Evolutionary conservation across 2,888 invertebrate species (phyloP).

Genomic region (Myopa tessellatipennis): DNA sequence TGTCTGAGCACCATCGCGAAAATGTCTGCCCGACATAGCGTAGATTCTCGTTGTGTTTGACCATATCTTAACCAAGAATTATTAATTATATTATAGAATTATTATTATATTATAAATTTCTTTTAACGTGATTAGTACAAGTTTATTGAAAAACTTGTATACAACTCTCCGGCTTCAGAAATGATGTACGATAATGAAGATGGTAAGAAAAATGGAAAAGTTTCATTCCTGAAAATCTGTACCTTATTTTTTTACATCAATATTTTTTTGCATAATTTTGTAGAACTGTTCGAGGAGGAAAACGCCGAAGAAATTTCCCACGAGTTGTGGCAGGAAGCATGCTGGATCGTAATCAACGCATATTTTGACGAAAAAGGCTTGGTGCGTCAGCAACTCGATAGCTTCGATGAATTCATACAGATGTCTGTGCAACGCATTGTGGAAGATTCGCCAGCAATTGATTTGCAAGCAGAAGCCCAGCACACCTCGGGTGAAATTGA

Average conservation of each 20-base stretch:
- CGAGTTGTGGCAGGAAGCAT: slow-evolving; percentile 99
- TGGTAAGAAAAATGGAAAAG: slow-evolving; percentile 59
- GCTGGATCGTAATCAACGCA: slow-evolving; percentile 99
- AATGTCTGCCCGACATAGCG: too few relatives aligned
- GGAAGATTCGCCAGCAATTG: slow-evolving; percentile 98
- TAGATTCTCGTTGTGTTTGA: too few relatives aligned
- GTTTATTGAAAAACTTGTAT: neutral
- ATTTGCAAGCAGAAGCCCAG: slow-evolving; percentile 97
- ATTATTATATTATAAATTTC: slow-evolving; percentile 10
- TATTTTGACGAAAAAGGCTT: slow-evolving; percentile 99
- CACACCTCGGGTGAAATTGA: slow-evolving; percentile 94
- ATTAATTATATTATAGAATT: slow-evolving; percentile 43
- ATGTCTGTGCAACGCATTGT: slow-evolving; percentile 99
- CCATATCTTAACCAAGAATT: neutral
- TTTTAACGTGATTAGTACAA: too few relatives aligned
- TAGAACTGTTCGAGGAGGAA: slow-evolving; percentile 80
- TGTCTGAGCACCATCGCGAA: too few relatives aligned
- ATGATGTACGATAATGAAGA: slow-evolving; percentile 68
- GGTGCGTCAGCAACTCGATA: slow-evolving; percentile 98
- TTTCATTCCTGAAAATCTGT: slow-evolving; percentile 2
- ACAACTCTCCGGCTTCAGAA: slow-evolving; percentile 35
- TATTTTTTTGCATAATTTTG: slow-evolving; percentile 24
- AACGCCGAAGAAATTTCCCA: slow-evolving; percentile 96
- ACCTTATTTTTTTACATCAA: neutral
- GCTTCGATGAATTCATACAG: slow-evolving; percentile 98